These are phyloP conservation scores for Parazoanthus swiftii DNA, from an alignment of 92 coral and sea anemone species.

Conservation along the genomic window DNA sequence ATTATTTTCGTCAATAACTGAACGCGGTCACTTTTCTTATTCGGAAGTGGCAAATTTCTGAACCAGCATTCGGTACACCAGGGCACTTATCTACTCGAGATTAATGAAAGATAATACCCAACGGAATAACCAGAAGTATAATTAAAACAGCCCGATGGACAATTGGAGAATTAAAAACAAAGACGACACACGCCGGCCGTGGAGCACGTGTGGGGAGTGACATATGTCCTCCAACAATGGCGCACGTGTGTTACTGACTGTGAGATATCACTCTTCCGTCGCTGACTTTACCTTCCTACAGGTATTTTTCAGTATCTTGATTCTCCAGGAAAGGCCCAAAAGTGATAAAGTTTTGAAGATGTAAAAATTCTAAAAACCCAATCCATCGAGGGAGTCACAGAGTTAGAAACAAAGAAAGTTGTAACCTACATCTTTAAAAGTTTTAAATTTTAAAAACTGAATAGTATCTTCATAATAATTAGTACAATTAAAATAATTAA, in stretches of 20 bases:
- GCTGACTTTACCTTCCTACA: background rate
- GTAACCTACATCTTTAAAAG: too few species aligned
- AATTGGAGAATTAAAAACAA: background rate
- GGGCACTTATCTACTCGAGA: background rate
- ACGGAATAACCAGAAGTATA: background rate
- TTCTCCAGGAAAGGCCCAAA: background rate
- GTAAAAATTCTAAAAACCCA: background rate
- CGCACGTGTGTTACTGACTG: slow-evolving; percentile 7
- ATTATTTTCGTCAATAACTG: background rate
- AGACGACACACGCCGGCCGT: background rate
- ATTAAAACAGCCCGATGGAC: background rate
- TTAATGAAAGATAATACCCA: background rate
- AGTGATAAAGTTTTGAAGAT: background rate
- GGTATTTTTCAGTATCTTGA: background rate
- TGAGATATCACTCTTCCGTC: background rate
- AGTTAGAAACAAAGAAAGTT: too few species aligned
- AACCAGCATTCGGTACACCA: background rate
- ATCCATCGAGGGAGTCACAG: too few species aligned
- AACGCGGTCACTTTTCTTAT: background rate
- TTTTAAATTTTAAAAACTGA: too few species aligned
- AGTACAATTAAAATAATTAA: too few species aligned
- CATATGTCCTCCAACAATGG: background rate
- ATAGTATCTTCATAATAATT: too few species aligned
- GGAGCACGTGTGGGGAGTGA: background rate
- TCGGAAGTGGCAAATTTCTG: background rate